A percentile compares a stretch with the other conserved stretches of the same genome.
These are phyloP conservation scores for Onychostoma macrolepis DNA, from an alignment of 2,113 vertebrate genomes.

Conservation along the genomic window DNA sequence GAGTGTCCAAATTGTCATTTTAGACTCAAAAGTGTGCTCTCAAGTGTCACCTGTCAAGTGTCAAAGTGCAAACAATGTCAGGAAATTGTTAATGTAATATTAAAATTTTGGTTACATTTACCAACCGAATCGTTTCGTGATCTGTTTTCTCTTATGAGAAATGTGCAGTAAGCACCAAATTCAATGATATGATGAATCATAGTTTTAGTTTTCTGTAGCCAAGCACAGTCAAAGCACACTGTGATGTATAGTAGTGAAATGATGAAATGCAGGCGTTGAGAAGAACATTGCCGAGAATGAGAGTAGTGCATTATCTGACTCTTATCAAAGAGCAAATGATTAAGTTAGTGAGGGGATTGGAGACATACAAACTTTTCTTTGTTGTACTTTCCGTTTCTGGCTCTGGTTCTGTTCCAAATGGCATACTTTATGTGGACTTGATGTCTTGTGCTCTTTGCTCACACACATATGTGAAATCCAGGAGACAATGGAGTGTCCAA, in stretches of 20 bases:
- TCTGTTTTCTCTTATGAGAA: constrained; percentile 12
- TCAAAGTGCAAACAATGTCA: not conserved
- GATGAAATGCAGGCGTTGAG: constrained; percentile 2
- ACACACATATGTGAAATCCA: not conserved
- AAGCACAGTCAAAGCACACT: not conserved
- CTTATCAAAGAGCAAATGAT: not conserved
- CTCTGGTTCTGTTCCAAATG: not conserved
- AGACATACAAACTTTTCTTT: not conserved
- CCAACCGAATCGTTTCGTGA: not conserved
- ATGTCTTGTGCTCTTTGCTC: not conserved
- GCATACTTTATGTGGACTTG: not conserved
- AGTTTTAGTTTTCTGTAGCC: constrained; percentile 13
- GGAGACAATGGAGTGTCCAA: not conserved
- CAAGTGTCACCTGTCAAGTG: not conserved
- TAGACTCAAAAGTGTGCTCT: not conserved
- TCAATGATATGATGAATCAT: constrained; percentile 20
- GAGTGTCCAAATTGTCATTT: not conserved
- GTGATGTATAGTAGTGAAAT: constrained; percentile 15
- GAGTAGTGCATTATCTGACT: constrained; percentile 14
- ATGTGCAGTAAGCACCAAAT: constrained; percentile 9
- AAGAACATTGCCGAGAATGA: not conserved
- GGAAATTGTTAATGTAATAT: not conserved
- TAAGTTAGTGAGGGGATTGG: constrained; percentile 14
- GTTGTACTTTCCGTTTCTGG: not conserved
- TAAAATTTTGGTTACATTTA: constrained; percentile 5